These are phyloP conservation scores for Bungarus multicinctus DNA, from an alignment of 2,113 vertebrate species.

Conservation along the genomic window DNA sequence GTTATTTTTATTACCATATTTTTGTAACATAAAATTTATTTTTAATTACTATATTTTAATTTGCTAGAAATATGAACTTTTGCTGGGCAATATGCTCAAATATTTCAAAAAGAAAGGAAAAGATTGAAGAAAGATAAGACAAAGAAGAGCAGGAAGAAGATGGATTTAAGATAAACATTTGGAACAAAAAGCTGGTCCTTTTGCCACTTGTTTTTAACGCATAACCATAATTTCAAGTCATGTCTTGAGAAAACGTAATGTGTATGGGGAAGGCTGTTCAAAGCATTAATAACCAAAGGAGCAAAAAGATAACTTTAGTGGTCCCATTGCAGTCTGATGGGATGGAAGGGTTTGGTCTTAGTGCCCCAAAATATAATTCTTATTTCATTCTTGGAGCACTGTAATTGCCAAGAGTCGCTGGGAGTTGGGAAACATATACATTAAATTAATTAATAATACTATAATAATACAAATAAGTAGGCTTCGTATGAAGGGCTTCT, in stretches of 20 bases:
- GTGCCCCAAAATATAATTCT: not conserved
- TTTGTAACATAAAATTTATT: not conserved
- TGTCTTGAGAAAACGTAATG: not conserved
- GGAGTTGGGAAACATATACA: not conserved
- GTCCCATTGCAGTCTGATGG: not conserved
- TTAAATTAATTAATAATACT: not conserved
- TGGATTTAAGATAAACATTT: not conserved
- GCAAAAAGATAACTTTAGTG: not conserved
- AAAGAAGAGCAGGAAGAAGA: not conserved
- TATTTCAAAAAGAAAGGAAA: not conserved
- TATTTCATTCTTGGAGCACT: not conserved
- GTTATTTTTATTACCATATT: not conserved
- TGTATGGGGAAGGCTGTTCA: not conserved
- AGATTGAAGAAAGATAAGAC: not conserved
- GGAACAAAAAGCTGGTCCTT: not conserved
- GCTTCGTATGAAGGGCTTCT: not conserved
- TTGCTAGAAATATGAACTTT: not conserved
- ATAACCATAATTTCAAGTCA: not conserved
- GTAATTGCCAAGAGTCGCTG: not conserved
- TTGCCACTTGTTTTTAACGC: not conserved
- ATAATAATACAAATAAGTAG: not conserved
- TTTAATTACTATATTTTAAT: not conserved
- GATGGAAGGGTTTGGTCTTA: not conserved
- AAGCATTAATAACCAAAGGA: not conserved
- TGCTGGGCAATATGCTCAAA: not conserved